A percentile compares a stretch with the other conserved stretches of the same genome.
phyloP scores from a whole-genome alignment of 2,113 vertebrate genomes.

The Paracanthobrama guichenoti region DNA sequence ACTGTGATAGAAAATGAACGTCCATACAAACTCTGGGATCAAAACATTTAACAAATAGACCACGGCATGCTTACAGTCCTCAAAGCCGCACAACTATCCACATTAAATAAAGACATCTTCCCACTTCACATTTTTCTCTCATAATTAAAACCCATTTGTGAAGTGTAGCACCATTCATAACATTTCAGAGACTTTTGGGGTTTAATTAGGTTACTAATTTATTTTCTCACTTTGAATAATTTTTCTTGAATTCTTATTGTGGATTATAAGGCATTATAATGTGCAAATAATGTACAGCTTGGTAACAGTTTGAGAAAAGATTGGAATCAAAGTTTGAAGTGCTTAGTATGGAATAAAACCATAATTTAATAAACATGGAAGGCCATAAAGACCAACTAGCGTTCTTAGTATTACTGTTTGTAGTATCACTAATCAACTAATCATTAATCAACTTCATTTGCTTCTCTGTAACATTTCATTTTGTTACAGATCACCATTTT shows the following conservation, averaged over 20 bases:
- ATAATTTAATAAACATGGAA: not conserved
- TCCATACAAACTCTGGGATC: not conserved
- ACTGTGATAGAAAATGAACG: not conserved
- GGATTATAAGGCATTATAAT: not conserved
- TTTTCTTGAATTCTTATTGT: too few relatives aligned
- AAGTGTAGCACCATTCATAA: not conserved
- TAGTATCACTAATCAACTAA: too few relatives aligned
- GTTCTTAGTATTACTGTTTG: not conserved
- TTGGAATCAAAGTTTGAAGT: not conserved
- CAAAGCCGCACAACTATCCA: not conserved
- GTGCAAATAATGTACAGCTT: not conserved
- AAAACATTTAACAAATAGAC: not conserved
- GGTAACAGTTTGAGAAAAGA: not conserved
- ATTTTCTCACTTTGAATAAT: not conserved
- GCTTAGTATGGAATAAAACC: not conserved
- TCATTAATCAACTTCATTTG: too few relatives aligned
- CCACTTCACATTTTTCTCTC: not conserved
- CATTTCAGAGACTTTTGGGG: not conserved
- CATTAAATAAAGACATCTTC: not conserved
- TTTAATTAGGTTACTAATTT: not conserved
- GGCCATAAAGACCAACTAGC: not conserved
- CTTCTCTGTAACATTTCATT: too few relatives aligned
- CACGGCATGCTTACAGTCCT: not conserved
- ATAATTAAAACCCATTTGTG: not conserved
- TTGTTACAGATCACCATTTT: too few relatives aligned